phyloP scores from a whole-genome alignment of 1,140 invertebrate genomes.

The Triops cancriformis region DNA sequence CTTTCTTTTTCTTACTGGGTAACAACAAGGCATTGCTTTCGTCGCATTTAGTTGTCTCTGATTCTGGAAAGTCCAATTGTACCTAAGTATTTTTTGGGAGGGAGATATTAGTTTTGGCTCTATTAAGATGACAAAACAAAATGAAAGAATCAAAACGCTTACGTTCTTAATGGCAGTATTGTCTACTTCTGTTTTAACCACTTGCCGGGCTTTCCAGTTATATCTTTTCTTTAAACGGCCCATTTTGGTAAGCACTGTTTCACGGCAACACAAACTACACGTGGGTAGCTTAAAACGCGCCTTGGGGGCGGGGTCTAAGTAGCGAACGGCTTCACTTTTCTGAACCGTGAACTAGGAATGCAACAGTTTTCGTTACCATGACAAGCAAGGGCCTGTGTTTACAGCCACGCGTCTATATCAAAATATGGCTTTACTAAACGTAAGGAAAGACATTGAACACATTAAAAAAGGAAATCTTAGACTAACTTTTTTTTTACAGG shows the following conservation, averaged over 20 bases:
- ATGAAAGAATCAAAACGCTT: conserved; percentile 30
- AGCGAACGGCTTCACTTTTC: no score
- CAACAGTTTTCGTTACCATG: no score
- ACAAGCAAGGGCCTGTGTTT: not conserved
- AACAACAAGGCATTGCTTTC: conserved; percentile 68
- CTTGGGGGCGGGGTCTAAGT: no score
- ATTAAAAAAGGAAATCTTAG: not conserved
- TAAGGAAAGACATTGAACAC: not conserved
- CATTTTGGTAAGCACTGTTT: conserved; percentile 20
- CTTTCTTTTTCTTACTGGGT: conserved; percentile 70
- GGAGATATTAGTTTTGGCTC: not conserved
- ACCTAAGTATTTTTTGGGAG: conserved; percentile 36
- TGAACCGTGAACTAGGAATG: no score
- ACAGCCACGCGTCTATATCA: not conserved
- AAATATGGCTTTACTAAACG: not conserved
- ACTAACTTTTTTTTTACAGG: conserved; percentile 34
- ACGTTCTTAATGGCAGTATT: conserved; percentile 59
- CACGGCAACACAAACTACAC: conserved; percentile 2
- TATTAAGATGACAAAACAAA: not conserved
- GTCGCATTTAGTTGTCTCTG: conserved; percentile 47
- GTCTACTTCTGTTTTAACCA: conserved; percentile 58
- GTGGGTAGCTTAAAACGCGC: not conserved
- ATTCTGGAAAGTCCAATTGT: conserved; percentile 44
- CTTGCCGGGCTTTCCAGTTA: conserved; percentile 67
- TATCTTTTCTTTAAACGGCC: conserved; percentile 44